Conservation (phyloP, 2,113 vertebrate genomes). For the Ochotona curzoniae region DNA sequence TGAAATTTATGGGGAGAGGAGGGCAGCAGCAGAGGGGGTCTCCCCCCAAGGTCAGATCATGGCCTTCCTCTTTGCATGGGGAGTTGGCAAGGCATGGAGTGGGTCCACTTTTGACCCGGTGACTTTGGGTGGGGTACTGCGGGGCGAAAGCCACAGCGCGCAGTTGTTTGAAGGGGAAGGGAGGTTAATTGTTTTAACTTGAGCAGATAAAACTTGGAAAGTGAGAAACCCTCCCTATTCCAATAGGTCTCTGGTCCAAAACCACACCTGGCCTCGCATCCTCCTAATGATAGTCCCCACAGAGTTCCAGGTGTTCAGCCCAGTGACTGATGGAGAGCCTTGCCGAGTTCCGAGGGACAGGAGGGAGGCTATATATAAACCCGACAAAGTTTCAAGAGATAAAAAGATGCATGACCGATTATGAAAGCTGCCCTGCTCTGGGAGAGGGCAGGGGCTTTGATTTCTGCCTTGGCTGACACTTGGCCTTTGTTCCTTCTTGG, state of each 20-base stretch:
- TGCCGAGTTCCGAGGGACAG: conserved; percentile 77
- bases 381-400: conserved; percentile 67
- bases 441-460: not conserved
- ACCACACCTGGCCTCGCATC: conserved; percentile 81
- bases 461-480: not conserved
- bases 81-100: not conserved
- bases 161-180: conserved; percentile 83
- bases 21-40: not conserved
- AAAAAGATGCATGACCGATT: conserved; percentile 56
- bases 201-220: conserved; percentile 79
- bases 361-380: conserved; percentile 75
- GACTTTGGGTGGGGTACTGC: not conserved
- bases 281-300: conserved; percentile 80
- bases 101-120: not conserved
- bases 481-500: conserved; percentile 45
- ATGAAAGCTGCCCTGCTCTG: not conserved
- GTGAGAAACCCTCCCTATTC: conserved; percentile 73
- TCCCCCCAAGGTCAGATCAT: not conserved
- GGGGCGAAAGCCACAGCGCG: not conserved
- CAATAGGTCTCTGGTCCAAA: conserved; percentile 78
- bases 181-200: conserved; percentile 83
- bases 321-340: conserved; percentile 75
- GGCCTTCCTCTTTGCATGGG: not conserved
- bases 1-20: not conserved
- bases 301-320: conserved; percentile 84